These are phyloP conservation scores for Acronicta psi DNA, from an alignment of 2,888 invertebrate species.

Conservation along the genomic window DNA sequence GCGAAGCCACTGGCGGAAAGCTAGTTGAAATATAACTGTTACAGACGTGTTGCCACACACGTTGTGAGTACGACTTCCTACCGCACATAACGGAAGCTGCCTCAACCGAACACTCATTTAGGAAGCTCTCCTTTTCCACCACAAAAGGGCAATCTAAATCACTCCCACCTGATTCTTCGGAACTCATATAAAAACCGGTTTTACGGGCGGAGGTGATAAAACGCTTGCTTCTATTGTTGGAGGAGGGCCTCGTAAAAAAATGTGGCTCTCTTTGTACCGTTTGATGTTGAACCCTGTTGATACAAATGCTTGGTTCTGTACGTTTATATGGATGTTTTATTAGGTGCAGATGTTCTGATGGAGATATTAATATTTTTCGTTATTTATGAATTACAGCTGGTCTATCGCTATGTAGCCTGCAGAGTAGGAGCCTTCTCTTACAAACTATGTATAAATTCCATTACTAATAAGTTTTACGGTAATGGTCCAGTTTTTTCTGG, in stretches of 20 bases:
- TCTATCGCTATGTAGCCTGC: too few species aligned
- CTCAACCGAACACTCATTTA: constrained; percentile 12
- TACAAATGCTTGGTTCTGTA: constrained; percentile 29
- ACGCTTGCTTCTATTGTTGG: constrained; percentile 65
- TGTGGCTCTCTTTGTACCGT: constrained; percentile 54
- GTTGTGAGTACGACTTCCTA: constrained; percentile 10
- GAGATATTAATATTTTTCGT: not conserved
- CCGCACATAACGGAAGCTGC: constrained; percentile 35
- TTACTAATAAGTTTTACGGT: too few species aligned
- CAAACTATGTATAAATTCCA: too few species aligned
- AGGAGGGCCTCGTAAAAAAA: constrained; percentile 61
- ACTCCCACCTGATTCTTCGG: constrained; percentile 40
- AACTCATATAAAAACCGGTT: constrained; percentile 54
- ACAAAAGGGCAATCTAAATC: constrained; percentile 51
- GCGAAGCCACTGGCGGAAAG: too few species aligned
- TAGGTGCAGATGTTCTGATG: constrained; percentile 15
- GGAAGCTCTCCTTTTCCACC: constrained; percentile 24
- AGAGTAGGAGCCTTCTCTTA: too few species aligned
- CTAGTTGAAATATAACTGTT: constrained; percentile 13
- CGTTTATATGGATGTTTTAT: constrained; percentile 26
- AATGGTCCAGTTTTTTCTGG: too few species aligned
- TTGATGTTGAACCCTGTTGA: constrained; percentile 51
- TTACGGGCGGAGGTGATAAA: constrained; percentile 62
- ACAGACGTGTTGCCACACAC: not conserved
- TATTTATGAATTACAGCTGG: too few species aligned